Base-by-base conservation (phyloP, 1,140 invertebrate genomes). In the Lordiphosa mommai region DNA sequence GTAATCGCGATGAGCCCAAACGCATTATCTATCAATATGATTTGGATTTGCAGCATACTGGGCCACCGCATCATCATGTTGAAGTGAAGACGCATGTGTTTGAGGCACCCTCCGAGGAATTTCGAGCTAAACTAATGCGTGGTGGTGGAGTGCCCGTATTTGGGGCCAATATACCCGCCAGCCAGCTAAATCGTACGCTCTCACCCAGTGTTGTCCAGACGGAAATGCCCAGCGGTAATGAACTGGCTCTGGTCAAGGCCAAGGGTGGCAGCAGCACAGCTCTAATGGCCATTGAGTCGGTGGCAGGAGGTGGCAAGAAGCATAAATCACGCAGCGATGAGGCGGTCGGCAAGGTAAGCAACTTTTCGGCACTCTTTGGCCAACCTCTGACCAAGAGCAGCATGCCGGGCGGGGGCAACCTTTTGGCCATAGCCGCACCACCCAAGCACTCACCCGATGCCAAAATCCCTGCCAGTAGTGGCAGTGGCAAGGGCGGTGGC, bases 1-100 rank as follows among this genome's bases (percentile, higher is more conserved):
- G 94, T 64, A 98, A 95, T 88, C 96, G 96, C 88, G 95, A 97
- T 88, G 95, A 97, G 84, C 96, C 95, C 12, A 96, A 96, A 84
- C 96, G 94, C 84, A 94, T 98, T 29, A 90, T 91, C 37, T 97
- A 97, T 88, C 90, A 92, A 33, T 99, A 99, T 90, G 96, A 99
- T 89, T 91, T 99, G 37, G 92, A 92, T 70, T 90, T 99, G 51
- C 94, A 95, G 89, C 90, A 92, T 0, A 92, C 91, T 77, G 95
- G 94, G 4, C 92, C 93, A 40, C 91, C 94, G 12, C 90, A 92
- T 43, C 94, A 98, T 77, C 95, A 93, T 74, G 56, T 46, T 2
- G 93, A 98, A 71, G 91, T 93, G 13, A 86, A 88, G 46, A 88
- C 67, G 2, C 69, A 82, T 30, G 69, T 84, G 0, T 88, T 89